phyloP scores from a whole-genome alignment of 2,888 invertebrate species.

The Sinelater perroti region DNA sequence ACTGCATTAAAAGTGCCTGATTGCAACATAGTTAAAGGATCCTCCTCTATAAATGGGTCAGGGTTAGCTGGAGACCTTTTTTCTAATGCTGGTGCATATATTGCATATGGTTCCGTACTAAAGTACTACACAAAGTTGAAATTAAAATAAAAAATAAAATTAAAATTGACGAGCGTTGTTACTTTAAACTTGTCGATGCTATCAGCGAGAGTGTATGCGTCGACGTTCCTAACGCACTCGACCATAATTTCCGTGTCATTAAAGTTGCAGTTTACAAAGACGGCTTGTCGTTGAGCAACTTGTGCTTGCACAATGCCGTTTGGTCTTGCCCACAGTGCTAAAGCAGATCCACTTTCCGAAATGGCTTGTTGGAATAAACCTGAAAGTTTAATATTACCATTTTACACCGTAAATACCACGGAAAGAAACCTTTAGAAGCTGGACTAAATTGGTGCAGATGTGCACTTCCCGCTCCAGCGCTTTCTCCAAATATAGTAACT shows the following conservation, averaged over 20 bases:
- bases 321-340: slow-evolving; percentile 57
- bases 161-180: slow-evolving; percentile 60
- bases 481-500: slow-evolving; percentile 63
- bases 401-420: not conserved
- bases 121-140: slow-evolving; percentile 55
- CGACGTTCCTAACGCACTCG: slow-evolving; percentile 58
- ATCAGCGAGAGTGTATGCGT: slow-evolving; percentile 56
- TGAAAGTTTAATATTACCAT: slow-evolving; percentile 36
- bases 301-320: slow-evolving; percentile 41
- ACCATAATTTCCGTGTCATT: slow-evolving; percentile 55
- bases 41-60: slow-evolving; percentile 60
- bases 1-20: slow-evolving; percentile 58
- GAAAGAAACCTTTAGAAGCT: slow-evolving; percentile 52
- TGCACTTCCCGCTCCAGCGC: slow-evolving; percentile 62
- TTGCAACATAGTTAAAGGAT: slow-evolving; percentile 58
- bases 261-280: slow-evolving; percentile 57
- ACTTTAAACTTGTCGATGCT: slow-evolving; percentile 62
- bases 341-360: slow-evolving; percentile 62
- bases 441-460: slow-evolving; percentile 63
- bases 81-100: slow-evolving; percentile 63
- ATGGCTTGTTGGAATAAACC: slow-evolving; percentile 62
- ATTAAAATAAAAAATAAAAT: slow-evolving; percentile 47
- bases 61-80: slow-evolving; percentile 48
- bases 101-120: slow-evolving; percentile 62
- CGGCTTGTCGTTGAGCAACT: slow-evolving; percentile 58